Percentiles rank a stretch among this genome's conserved stretches.
Conservation (phyloP, 64 coral and sea anemone species). For the Hydrozoanthus tunicans region DNA sequence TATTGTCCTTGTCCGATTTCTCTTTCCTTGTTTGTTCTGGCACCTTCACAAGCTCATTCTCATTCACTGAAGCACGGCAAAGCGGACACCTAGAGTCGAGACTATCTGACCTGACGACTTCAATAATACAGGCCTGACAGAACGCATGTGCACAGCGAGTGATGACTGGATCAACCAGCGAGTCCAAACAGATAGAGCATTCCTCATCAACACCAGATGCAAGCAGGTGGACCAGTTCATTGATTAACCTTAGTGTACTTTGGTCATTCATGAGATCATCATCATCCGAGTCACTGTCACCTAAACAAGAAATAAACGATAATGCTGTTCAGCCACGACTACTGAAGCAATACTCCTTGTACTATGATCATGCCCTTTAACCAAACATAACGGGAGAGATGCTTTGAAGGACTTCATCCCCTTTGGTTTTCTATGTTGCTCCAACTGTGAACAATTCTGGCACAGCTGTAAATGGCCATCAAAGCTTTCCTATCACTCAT, state of each 20-base stretch:
- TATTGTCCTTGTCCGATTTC: slow-evolving; percentile 18
- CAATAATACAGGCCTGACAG: slow-evolving; percentile 75
- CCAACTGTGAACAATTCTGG: too few relatives aligned
- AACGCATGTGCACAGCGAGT: slow-evolving; percentile 90
- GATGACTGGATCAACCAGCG: slow-evolving; percentile 78
- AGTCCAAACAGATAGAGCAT: slow-evolving; percentile 81
- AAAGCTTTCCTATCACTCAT: too few relatives aligned
- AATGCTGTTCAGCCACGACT: background rate
- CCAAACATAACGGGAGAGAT: too few relatives aligned
- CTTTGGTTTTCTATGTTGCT: too few relatives aligned
- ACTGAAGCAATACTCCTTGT: too few relatives aligned
- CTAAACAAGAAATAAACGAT: background rate
- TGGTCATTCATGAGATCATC: slow-evolving; percentile 66
- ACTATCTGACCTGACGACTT: slow-evolving; percentile 70
- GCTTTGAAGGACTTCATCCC: too few relatives aligned
- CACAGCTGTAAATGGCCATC: too few relatives aligned
- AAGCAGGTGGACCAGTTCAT: slow-evolving; percentile 62
- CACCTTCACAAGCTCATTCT: slow-evolving; percentile 75
- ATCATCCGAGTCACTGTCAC: slow-evolving; percentile 38
- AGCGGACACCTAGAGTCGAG: slow-evolving; percentile 73
- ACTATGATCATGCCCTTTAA: too few relatives aligned
- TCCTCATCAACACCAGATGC: slow-evolving; percentile 82
- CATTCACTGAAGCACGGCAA: slow-evolving; percentile 78
- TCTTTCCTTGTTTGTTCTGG: slow-evolving; percentile 72
- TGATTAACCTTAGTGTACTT: slow-evolving; percentile 66